phyloP scores from a whole-genome alignment of 2,888 invertebrate genomes.

The Drosophila paranaensis region DNA sequence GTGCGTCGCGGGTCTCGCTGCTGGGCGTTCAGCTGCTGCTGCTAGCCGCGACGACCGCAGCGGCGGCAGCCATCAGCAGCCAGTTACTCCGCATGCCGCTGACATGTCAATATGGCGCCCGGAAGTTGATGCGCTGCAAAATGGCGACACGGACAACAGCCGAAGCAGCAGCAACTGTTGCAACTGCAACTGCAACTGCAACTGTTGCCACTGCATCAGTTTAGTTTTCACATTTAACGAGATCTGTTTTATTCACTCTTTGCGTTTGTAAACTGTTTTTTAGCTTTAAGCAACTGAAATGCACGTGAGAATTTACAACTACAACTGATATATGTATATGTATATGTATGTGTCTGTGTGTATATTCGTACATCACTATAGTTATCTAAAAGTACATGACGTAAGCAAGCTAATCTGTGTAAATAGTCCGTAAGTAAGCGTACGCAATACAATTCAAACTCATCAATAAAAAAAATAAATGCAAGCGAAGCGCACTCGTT shows the following conservation, averaged over 20 bases:
- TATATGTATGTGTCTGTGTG: conserved; percentile 10
- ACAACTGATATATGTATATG: conserved; percentile 32
- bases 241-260: conserved; percentile 27
- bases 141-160: conserved; percentile 20
- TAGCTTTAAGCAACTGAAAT: conserved; percentile 81
- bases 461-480: conserved; percentile 60
- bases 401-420: conserved; percentile 15
- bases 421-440: conserved; percentile 64
- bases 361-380: conserved; percentile 45
- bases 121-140: conserved; percentile 55
- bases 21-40: conserved; percentile 51
- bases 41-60: conserved; percentile 63
- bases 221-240: conserved; percentile 23
- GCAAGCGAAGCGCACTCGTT: conserved; percentile 14
- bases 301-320: conserved; percentile 76
- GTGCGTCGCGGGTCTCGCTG: conserved; percentile 47
- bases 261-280: conserved; percentile 55
- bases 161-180: conserved; percentile 2
- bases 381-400: conserved; percentile 12
- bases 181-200: neutral
- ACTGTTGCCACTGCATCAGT: neutral
- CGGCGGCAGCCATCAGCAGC: conserved; percentile 51
- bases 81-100: conserved; percentile 59
- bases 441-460: conserved; percentile 66
- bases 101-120: conserved; percentile 74